These are phyloP conservation scores for Anguilla japonica DNA, from an alignment of 2,113 vertebrate species.

Conservation along the genomic window DNA sequence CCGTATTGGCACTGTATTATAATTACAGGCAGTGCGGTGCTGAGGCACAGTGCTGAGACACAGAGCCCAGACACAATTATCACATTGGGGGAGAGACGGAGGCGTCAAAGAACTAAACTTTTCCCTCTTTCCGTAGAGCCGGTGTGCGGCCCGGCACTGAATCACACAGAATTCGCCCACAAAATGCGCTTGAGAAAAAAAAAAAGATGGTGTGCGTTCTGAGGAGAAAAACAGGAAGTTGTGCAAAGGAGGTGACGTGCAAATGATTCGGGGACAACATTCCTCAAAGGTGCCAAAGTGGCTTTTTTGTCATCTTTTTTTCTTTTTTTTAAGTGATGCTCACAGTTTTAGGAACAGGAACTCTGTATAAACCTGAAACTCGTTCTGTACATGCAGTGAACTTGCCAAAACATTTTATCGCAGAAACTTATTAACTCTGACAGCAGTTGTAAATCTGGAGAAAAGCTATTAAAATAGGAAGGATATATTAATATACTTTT, in stretches of 20 bases:
- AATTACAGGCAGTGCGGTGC: background rate
- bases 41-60: background rate
- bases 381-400: background rate
- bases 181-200: background rate
- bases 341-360: background rate
- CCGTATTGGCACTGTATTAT: conserved; percentile 8
- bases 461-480: background rate
- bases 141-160: background rate
- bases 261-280: background rate
- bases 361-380: background rate
- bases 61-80: conserved; percentile 5
- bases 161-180: background rate
- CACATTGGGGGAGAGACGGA: background rate
- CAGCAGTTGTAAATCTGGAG: background rate
- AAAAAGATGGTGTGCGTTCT: background rate
- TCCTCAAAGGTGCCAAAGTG: background rate
- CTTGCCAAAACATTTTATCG: background rate
- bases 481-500: background rate
- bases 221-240: background rate
- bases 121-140: background rate
- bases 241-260: background rate
- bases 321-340: background rate
- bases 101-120: background rate
- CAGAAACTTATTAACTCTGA: background rate
- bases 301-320: background rate